Evolutionary conservation across 2,113 vertebrate genomes (phyloP), one percentile per base, ranked within the genome.

Genomic region (Atlantisia rogersi): DNA sequence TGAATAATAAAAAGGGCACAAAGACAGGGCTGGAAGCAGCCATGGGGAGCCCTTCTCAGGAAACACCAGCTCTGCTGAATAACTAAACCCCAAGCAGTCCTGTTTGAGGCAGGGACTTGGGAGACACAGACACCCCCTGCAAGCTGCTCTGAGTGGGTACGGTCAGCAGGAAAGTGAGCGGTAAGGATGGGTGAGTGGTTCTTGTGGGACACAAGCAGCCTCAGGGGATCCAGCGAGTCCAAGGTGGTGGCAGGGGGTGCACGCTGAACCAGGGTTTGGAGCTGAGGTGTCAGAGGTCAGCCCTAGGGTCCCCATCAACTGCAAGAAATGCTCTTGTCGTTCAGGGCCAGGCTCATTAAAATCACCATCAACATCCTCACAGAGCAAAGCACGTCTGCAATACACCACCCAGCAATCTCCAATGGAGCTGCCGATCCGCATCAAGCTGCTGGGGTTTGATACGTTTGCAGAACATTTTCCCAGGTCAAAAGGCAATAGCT

Each of bases 311-410:
- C 3, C 17, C 20, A 9, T 24, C 48, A 79, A 3, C 35, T 24
- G 22, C 76, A 78, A 80, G 68, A 73, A 90, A 32, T 0, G 3
- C 19, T 95, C 11, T 63, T 65, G 32, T 84, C 5, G 0, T 31
- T 71, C 35, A 62, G 44, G 64, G 58, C 28, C 22, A 26, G 50
- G 7, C 35, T 78, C 89, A 44, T 91, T 79, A 71, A 88, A 86
- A n/a, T 58, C 9, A 0, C 37, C 52, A 20, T 60, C 31, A 14
- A 10, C 0, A 4, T 62, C 64, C 60, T 60, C 5, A 0, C 46
- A 40, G 8, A 11, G 75, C 42, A 71, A 85, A 59, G 77, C 16
- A 24, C 0, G 0, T 29, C 65, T 58, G 16, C 69, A 50, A 48
- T 86, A 25, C 25, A 74, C 31, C 2, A 3, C 63, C 55, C 26